Percentiles rank a stretch among this genome's conserved stretches.
These are phyloP conservation scores for Lordiphosa andalusiaca DNA, from an alignment of 2,888 invertebrate genomes.

Conservation along the genomic window DNA sequence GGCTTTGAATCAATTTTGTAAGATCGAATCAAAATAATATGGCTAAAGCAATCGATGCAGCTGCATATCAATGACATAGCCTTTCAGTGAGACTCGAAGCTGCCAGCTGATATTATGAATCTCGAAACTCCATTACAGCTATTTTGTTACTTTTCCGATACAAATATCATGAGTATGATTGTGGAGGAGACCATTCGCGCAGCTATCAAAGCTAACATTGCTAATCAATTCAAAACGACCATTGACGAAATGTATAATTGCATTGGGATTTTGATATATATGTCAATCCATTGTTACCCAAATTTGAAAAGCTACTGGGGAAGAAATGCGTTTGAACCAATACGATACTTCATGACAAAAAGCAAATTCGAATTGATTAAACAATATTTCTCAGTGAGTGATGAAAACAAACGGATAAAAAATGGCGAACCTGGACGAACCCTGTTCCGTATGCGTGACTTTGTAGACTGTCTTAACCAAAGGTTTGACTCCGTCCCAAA, in stretches of 20 bases:
- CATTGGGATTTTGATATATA: conserved; percentile 16
- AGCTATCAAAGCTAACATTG: conserved; percentile 12
- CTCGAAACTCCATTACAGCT: conserved; percentile 25
- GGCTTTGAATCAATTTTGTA: too few relatives aligned
- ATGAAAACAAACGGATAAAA: neutral
- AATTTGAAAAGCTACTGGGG: conserved; percentile 39
- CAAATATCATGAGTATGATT: conserved; percentile 24
- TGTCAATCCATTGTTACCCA: conserved; percentile 33
- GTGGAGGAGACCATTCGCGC: conserved; percentile 14
- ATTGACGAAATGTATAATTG: neutral
- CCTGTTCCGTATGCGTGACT: neutral
- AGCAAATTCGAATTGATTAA: conserved; percentile 31
- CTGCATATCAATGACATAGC: conserved; percentile 18
- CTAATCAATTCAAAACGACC: conserved; percentile 11
- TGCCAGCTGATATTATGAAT: conserved; percentile 11
- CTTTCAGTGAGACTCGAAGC: conserved; percentile 14
- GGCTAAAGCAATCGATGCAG: conserved; percentile 22
- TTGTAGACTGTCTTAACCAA: neutral
- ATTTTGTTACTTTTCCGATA: conserved; percentile 21
- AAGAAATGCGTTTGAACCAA: neutral
- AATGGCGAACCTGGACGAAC: neutral
- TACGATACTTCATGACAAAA: conserved; percentile 29
- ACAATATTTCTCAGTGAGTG: conserved; percentile 23
- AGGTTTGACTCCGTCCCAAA: conserved; percentile 42
- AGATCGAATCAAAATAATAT: conserved; percentile 8